Conservation (phyloP, 2,888 invertebrate genomes). For the Acanthosepion lycidas region DNA sequence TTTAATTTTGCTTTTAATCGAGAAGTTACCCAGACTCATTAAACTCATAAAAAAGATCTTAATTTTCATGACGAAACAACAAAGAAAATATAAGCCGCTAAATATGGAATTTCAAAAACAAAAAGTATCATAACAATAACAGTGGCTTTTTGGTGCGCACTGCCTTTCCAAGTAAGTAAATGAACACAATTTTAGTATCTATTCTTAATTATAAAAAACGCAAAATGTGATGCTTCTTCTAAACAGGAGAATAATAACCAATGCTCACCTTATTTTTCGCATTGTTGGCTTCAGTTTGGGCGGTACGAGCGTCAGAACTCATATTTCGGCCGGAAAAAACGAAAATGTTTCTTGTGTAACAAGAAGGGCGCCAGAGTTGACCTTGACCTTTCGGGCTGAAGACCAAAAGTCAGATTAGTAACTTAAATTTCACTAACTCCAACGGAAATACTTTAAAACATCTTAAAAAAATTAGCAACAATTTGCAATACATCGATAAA, state of each 20-base stretch:
- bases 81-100: neutral
- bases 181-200: neutral
- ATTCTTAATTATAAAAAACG: neutral
- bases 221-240: neutral
- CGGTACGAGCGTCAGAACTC: neutral
- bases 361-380: slow-evolving; percentile 21
- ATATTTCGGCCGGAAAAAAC: neutral
- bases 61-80: neutral
- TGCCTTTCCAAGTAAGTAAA: neutral
- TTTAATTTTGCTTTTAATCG: neutral
- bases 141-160: neutral
- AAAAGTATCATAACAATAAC: neutral
- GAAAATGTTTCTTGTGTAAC: neutral
- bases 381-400: slow-evolving; percentile 9
- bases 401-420: neutral
- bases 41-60: neutral
- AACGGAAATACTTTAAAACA: neutral
- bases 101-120: neutral
- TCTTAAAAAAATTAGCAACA: neutral
- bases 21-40: neutral
- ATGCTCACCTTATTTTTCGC: slow-evolving; percentile 38
- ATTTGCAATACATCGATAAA: neutral
- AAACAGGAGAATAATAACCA: neutral
- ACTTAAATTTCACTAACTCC: neutral
- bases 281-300: slow-evolving; percentile 38